phyloP scores from a whole-genome alignment of 2,113 vertebrate species.

The Paratilapia polleni region DNA sequence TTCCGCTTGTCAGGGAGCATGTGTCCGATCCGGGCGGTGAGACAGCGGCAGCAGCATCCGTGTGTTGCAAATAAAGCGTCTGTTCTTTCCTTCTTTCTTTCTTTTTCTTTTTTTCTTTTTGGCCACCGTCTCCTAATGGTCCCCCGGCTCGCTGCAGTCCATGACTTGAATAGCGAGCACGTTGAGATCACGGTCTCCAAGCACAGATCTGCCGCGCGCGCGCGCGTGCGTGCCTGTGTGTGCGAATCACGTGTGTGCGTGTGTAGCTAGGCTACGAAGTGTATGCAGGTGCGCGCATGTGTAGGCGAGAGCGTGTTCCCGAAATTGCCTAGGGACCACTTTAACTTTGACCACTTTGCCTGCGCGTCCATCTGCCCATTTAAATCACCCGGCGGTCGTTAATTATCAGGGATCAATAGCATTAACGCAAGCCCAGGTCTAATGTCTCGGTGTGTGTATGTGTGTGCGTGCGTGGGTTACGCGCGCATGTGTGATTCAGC shows the following conservation, averaged over 20 bases:
- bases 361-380: conserved; percentile 44
- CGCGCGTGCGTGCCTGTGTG: neutral
- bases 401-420: conserved; percentile 73
- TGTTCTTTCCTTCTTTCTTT: neutral
- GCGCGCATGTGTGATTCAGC: conserved; percentile 35
- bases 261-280: neutral
- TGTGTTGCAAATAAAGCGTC: conserved; percentile 17
- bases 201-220: conserved; percentile 25
- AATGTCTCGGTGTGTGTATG: neutral
- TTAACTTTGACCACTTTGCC: conserved; percentile 69
- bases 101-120: neutral
- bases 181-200: conserved; percentile 53
- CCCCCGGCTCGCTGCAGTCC: conserved; percentile 65
- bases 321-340: conserved; percentile 57
- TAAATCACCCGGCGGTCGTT: conserved; percentile 57
- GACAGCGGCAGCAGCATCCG: conserved; percentile 29
- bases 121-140: conserved; percentile 61
- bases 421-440: conserved; percentile 57
- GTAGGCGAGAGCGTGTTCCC: conserved; percentile 42
- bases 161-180: conserved; percentile 73
- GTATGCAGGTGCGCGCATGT: conserved; percentile 32
- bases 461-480: neutral
- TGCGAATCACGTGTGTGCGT: conserved; percentile 30
- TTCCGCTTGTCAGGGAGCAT: conserved; percentile 47
- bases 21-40: conserved; percentile 46